Conservation (phyloP, 2,797 vertebrate genomes). For the Eospalax fontanierii region DNA sequence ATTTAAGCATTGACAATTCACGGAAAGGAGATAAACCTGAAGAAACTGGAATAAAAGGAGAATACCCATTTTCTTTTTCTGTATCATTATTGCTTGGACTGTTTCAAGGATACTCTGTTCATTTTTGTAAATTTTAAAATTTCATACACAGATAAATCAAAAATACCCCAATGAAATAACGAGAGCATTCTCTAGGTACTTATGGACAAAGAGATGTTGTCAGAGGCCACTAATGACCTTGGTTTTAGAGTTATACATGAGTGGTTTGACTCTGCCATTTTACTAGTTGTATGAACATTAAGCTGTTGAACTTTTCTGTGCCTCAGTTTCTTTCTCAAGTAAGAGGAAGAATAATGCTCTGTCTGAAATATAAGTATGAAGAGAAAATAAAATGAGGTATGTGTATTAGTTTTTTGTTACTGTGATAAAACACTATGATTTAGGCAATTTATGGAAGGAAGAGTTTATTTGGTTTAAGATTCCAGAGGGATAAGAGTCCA, state of each 20-base stretch:
- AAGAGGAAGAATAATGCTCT: neutral
- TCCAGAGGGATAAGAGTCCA: too few species aligned
- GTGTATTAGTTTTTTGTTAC: too few species aligned
- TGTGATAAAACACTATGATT: too few species aligned
- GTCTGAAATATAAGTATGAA: neutral
- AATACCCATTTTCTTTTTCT: neutral
- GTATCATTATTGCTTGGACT: neutral
- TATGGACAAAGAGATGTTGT: neutral
- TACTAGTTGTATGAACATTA: neutral
- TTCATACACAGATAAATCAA: neutral
- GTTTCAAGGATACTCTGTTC: neutral
- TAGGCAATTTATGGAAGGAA: too few species aligned
- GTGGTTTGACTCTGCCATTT: neutral
- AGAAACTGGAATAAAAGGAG: neutral
- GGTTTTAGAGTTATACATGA: neutral
- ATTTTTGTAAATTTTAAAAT: conserved; percentile 50
- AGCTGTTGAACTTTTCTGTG: neutral
- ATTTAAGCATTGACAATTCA: neutral
- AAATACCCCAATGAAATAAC: neutral
- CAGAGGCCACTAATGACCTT: neutral
- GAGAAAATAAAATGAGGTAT: neutral
- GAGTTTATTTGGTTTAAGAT: too few species aligned
- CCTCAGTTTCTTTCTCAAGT: neutral
- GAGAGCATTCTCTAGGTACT: neutral
- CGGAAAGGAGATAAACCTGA: neutral